Evolutionary conservation across 2,113 vertebrate genomes (phyloP).

Genomic region (Pyrgilauda ruficollis): DNA sequence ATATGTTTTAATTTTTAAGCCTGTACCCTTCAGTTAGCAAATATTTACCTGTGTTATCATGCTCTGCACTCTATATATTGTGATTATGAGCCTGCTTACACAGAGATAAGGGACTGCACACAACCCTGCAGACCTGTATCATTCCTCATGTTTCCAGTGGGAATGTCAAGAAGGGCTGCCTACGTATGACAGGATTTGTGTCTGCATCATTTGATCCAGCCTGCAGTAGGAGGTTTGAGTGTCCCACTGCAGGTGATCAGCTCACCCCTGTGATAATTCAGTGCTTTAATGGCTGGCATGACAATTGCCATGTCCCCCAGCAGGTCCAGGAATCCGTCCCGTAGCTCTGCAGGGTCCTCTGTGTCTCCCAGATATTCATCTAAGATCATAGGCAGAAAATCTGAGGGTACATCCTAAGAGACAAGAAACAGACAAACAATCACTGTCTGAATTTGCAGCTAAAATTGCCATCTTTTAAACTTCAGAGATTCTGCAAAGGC

Average conservation of each 20-base stretch:
- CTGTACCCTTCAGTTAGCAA: neutral
- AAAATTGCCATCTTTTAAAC: neutral
- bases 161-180: neutral
- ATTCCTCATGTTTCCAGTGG: neutral
- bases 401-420: neutral
- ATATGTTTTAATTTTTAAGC: neutral
- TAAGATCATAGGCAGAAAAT: neutral
- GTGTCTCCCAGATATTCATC: constrained; percentile 74
- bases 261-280: constrained; percentile 79
- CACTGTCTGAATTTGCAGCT: neutral
- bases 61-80: neutral
- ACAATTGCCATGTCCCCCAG: constrained; percentile 71
- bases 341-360: constrained; percentile 65
- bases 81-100: neutral
- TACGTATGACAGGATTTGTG: neutral
- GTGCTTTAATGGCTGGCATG: constrained; percentile 71
- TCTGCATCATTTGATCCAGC: neutral
- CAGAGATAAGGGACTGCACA: neutral
- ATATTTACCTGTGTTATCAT: neutral
- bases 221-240: neutral
- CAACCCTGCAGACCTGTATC: neutral
- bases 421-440: neutral
- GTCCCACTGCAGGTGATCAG: neutral
- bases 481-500: neutral
- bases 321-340: constrained; percentile 69